Conservation (phyloP, 2,888 invertebrate genomes). For the Amitus sp. region DNA sequence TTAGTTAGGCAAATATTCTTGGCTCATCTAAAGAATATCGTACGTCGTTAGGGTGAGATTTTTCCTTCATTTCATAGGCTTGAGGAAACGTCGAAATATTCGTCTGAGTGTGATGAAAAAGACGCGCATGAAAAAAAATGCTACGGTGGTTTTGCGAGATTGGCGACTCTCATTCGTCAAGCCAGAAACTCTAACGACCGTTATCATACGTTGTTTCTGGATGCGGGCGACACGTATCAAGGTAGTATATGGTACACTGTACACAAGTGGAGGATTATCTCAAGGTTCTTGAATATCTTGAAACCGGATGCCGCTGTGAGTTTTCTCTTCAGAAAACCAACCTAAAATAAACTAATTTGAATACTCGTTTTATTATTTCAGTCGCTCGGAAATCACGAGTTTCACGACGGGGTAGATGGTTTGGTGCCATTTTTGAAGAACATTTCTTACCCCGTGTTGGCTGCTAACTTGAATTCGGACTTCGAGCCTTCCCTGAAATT, state of each 20-base stretch:
- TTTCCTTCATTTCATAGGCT: slow-evolving; percentile 66
- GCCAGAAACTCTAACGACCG: slow-evolving; percentile 71
- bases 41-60: too few species aligned
- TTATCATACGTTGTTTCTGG: slow-evolving; percentile 85
- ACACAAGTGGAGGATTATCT: slow-evolving; percentile 82
- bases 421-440: slow-evolving; percentile 79
- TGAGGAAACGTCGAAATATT: slow-evolving; percentile 79
- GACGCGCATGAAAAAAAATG: slow-evolving; percentile 74
- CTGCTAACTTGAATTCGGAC: slow-evolving; percentile 79
- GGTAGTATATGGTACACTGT: slow-evolving; percentile 89
- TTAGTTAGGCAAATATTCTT: too few species aligned
- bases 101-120: slow-evolving; percentile 68
- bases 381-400: slow-evolving; percentile 95
- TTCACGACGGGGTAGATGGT: slow-evolving; percentile 82
- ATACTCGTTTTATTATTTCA: slow-evolving; percentile 57
- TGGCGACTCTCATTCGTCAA: slow-evolving; percentile 73
- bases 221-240: slow-evolving; percentile 93
- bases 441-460: slow-evolving; percentile 78
- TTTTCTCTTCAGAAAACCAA: slow-evolving; percentile 29
- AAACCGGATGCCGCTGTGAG: slow-evolving; percentile 87
- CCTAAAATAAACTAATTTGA: too few species aligned
- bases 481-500: slow-evolving; percentile 72
- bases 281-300: slow-evolving; percentile 81
- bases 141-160: slow-evolving; percentile 88
- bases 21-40: too few species aligned